A percentile compares a stretch with the other conserved stretches of the same genome.
phyloP scores from a whole-genome alignment of 2,113 vertebrate species.

The Rissa tridactyla region DNA sequence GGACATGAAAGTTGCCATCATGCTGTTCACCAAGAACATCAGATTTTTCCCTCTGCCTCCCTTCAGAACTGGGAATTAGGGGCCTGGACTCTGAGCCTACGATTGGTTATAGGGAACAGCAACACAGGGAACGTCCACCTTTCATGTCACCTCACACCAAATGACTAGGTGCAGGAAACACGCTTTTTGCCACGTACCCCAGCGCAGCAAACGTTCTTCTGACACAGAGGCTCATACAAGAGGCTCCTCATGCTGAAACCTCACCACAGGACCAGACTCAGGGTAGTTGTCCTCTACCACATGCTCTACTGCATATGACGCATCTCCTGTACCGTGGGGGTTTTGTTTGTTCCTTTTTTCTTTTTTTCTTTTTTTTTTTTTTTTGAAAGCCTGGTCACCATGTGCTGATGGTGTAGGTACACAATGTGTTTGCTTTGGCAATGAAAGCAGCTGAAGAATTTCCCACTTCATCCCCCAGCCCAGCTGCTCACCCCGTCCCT shows the following conservation, averaged over 20 bases:
- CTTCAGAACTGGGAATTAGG: background rate
- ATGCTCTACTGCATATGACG: background rate
- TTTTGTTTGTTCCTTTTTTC: background rate
- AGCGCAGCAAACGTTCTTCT: background rate
- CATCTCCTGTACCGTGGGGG: background rate
- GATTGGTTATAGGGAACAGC: background rate
- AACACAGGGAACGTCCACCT: background rate
- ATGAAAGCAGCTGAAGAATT: slow-evolving; percentile 53
- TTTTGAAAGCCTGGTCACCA: background rate
- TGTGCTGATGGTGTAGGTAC: slow-evolving; percentile 45
- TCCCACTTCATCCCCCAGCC: slow-evolving; percentile 50
- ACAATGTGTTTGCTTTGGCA: slow-evolving; percentile 49
- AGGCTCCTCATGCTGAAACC: background rate
- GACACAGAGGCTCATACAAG: background rate
- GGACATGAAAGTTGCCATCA: background rate
- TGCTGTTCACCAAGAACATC: background rate
- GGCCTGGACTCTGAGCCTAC: background rate
- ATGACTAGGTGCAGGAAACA: background rate
- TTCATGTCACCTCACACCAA: background rate
- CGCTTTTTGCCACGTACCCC: background rate
- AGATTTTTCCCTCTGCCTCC: background rate
- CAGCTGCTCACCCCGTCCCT: slow-evolving; percentile 48
- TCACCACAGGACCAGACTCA: background rate
- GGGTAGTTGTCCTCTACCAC: background rate
- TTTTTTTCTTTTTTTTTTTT: background rate